phyloP scores from a whole-genome alignment of 2,113 vertebrate genomes.

The Cygnus buccinator region DNA sequence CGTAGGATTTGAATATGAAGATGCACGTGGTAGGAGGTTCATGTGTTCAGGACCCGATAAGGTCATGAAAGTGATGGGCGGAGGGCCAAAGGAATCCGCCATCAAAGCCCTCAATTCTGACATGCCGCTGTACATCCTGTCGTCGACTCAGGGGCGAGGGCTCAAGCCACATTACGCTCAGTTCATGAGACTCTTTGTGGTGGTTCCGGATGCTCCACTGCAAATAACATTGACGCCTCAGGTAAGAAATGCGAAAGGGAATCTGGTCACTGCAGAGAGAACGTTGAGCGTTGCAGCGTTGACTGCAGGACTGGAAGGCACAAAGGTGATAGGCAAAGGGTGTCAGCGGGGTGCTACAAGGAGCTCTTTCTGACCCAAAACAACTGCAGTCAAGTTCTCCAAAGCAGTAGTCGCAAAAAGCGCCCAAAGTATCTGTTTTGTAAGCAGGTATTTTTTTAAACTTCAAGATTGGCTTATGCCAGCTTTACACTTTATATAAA shows the following conservation, averaged over 20 bases:
- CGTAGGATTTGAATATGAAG: conserved; percentile 98
- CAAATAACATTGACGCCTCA: conserved; percentile 92
- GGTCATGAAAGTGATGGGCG: conserved; percentile 94
- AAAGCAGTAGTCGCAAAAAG: not conserved
- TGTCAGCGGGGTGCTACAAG: not conserved
- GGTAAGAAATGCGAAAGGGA: conserved; percentile 75
- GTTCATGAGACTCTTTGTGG: conserved; percentile 91
- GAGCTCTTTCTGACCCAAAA: not conserved
- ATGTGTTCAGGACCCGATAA: conserved; percentile 96
- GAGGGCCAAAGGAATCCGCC: conserved; percentile 92
- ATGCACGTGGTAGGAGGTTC: conserved; percentile 92
- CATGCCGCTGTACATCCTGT: conserved; percentile 95
- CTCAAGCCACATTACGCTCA: conserved; percentile 95
- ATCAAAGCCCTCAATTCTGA: conserved; percentile 93
- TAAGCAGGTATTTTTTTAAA: not conserved
- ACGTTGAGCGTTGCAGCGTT: rapidly evolving
- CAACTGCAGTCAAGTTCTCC: not conserved
- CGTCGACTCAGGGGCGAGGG: conserved; percentile 91
- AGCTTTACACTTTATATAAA: not conserved
- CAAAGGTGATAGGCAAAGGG: not conserved
- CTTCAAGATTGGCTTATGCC: not conserved
- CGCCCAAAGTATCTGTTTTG: not conserved
- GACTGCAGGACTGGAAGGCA: not conserved
- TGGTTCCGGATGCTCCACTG: conserved; percentile 93
- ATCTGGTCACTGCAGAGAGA: not conserved